Evolutionary conservation across 2,113 vertebrate species (phyloP).

Genomic region (Eublepharis macularius): DNA sequence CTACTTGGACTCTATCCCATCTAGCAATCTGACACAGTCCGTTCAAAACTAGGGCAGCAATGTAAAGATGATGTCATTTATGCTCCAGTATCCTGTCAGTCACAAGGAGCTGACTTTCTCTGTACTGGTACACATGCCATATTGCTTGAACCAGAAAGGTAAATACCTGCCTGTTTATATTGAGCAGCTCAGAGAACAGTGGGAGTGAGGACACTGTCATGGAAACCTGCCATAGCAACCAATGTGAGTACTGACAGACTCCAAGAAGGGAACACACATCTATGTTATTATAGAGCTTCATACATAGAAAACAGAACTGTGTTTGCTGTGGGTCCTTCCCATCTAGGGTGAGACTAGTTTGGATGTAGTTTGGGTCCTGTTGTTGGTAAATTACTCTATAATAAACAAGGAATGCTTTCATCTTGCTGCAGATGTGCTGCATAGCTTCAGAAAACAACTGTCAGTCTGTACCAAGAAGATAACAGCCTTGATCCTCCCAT

Average conservation of each 20-base stretch:
- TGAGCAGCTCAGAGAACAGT: background rate
- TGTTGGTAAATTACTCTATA: background rate
- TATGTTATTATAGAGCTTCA: background rate
- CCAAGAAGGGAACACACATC: background rate
- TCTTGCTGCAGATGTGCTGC: background rate
- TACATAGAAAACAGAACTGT: background rate
- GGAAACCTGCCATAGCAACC: slow-evolving; percentile 23
- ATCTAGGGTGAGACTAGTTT: too few species aligned
- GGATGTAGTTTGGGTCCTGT: background rate
- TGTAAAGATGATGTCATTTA: background rate
- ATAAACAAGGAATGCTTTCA: background rate
- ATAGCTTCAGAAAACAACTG: background rate
- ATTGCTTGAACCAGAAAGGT: background rate
- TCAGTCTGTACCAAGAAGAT: background rate
- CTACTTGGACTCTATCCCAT: background rate
- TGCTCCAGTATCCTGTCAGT: background rate
- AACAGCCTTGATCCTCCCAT: background rate
- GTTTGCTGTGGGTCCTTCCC: background rate
- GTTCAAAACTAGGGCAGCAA: background rate
- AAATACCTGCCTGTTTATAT: background rate
- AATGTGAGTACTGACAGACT: background rate
- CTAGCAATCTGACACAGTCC: background rate
- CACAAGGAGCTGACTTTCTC: background rate
- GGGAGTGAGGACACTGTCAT: background rate
- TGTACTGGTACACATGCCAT: background rate